phyloP scores from a whole-genome alignment of 2,113 vertebrate species.

The Pyrgilauda ruficollis region DNA sequence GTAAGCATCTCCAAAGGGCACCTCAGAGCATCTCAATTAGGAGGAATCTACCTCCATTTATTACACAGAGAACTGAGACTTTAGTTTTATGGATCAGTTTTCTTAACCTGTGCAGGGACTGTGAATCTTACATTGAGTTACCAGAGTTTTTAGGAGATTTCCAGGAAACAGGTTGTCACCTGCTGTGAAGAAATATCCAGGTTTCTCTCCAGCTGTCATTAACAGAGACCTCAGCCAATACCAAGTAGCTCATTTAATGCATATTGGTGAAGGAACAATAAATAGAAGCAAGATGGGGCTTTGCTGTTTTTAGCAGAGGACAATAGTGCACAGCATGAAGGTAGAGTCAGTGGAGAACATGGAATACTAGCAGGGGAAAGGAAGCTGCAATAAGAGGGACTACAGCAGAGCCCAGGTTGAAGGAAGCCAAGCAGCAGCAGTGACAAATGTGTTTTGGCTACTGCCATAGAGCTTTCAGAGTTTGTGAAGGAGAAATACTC shows the following conservation, averaged over 20 bases:
- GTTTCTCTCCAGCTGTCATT: neutral
- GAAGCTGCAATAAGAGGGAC: neutral
- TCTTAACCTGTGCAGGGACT: neutral
- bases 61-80: neutral
- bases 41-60: neutral
- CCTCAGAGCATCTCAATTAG: conserved; percentile 2
- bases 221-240: neutral
- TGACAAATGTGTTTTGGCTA: neutral
- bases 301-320: neutral
- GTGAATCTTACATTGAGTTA: neutral
- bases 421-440: neutral
- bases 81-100: neutral
- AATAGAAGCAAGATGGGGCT: neutral
- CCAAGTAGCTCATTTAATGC: neutral
- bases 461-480: neutral
- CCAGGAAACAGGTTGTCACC: neutral
- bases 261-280: neutral
- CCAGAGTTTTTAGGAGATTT: neutral
- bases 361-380: rapidly evolving
- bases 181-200: neutral
- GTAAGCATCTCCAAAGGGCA: conserved; percentile 19
- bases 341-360: neutral
- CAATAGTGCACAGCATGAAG: neutral
- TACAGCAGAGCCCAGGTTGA: neutral
- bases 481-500: neutral